Evolutionary conservation across 1,140 invertebrate genomes (phyloP).

Genomic region (Archegozetes longisetosus): DNA sequence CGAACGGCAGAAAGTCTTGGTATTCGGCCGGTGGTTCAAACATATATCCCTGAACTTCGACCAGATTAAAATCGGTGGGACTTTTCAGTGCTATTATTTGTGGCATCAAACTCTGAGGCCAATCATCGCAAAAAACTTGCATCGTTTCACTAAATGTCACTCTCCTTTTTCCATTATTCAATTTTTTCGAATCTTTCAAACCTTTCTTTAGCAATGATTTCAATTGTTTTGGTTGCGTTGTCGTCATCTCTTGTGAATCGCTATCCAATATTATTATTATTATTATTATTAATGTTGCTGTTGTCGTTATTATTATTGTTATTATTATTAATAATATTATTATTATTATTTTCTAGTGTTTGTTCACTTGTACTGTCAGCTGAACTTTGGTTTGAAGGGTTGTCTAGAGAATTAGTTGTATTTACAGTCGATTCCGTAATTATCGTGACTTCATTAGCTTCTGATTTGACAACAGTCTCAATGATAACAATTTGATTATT

Average conservation of each 20-base stretch:
- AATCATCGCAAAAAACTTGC: constrained; percentile 19
- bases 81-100: constrained; percentile 19
- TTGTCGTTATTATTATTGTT: background rate
- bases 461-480: background rate
- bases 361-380: background rate
- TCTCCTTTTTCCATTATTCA: constrained; percentile 1
- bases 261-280: no score
- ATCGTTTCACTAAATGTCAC: constrained; percentile 19
- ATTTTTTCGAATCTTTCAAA: background rate
- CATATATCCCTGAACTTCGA: constrained; percentile 18
- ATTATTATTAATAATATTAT: background rate
- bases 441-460: background rate
- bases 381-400: background rate
- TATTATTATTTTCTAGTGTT: background rate
- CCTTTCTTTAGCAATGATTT: constrained; percentile 15
- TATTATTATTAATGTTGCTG: background rate
- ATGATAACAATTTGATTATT: background rate
- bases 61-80: constrained; percentile 16
- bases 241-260: no score
- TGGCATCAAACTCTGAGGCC: constrained; percentile 17
- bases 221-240: background rate
- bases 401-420: background rate
- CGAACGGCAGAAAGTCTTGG: constrained; percentile 18
- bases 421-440: background rate
- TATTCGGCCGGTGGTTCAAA: constrained; percentile 20